phyloP scores from a whole-genome alignment of 2,113 vertebrate genomes.

The Bubo scandiacus region DNA sequence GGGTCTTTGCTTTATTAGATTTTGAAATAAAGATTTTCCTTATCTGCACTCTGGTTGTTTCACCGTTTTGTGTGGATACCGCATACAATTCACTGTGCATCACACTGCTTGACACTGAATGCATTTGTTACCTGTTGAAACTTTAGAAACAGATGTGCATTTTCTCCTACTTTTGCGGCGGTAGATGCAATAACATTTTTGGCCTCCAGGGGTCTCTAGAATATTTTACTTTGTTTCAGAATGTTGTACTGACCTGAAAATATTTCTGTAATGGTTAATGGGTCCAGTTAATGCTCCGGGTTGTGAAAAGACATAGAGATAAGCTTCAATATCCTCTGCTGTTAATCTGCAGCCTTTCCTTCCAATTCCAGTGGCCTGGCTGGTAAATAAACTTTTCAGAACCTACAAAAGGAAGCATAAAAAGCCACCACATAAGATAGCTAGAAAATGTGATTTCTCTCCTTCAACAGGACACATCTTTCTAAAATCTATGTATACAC shows the following conservation, averaged over 20 bases:
- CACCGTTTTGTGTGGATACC: neutral
- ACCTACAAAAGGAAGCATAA: conserved; percentile 73
- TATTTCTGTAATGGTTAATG: conserved; percentile 94
- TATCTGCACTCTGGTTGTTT: neutral
- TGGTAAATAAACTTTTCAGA: conserved; percentile 91
- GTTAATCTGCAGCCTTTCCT: conserved; percentile 88
- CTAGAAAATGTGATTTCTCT: neutral
- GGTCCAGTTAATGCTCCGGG: conserved; percentile 93
- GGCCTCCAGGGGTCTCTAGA: neutral
- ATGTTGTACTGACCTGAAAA: conserved; percentile 85
- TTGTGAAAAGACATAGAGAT: conserved; percentile 93
- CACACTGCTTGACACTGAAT: neutral
- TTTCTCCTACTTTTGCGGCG: neutral
- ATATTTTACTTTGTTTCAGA: neutral
- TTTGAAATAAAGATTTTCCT: neutral
- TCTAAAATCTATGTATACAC: neutral
- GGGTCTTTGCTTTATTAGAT: neutral
- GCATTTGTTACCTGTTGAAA: neutral
- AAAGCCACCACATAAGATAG: neutral
- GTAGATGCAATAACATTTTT: neutral
- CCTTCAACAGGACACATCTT: neutral
- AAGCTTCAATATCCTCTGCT: conserved; percentile 91
- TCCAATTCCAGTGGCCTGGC: conserved; percentile 88
- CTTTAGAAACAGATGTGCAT: neutral
- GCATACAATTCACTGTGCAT: neutral